phyloP scores from a whole-genome alignment of 2,888 invertebrate genomes.

The Allacma fusca region DNA sequence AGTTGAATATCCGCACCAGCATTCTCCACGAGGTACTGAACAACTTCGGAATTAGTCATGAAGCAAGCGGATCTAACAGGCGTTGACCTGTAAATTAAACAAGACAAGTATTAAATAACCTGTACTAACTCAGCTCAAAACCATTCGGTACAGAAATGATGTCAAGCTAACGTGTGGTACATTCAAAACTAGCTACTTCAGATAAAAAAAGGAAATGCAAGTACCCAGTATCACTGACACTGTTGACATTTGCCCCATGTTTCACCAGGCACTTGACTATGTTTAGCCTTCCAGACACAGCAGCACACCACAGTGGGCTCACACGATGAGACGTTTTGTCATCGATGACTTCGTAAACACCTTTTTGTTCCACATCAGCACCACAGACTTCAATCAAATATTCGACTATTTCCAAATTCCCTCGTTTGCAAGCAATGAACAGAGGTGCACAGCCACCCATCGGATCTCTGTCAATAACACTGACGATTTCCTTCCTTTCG shows the following conservation, averaged over 20 bases:
- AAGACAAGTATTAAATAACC: background rate
- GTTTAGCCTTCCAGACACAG: constrained; percentile 81
- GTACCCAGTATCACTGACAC: constrained; percentile 80
- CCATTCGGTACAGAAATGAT: background rate
- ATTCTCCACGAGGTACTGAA: constrained; percentile 74
- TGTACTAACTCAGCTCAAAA: background rate
- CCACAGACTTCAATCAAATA: constrained; percentile 83
- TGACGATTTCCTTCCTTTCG: constrained; percentile 74
- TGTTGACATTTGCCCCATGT: constrained; percentile 85
- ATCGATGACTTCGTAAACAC: constrained; percentile 83
- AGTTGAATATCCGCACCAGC: constrained; percentile 84
- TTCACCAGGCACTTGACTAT: constrained; percentile 80
- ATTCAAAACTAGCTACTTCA: too few species aligned
- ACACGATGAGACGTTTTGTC: constrained; percentile 70
- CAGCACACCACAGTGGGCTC: constrained; percentile 87
- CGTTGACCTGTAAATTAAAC: constrained; percentile 69
- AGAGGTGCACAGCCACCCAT: constrained; percentile 80
- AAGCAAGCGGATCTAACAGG: constrained; percentile 91
- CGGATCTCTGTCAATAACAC: constrained; percentile 67
- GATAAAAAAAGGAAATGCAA: background rate
- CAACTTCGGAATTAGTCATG: constrained; percentile 86
- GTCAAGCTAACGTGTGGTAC: background rate
- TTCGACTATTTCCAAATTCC: constrained; percentile 83
- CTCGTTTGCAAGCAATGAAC: constrained; percentile 80
- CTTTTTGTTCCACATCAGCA: constrained; percentile 84